Percentiles rank a stretch among this genome's conserved stretches.
Conservation (phyloP, 2,113 vertebrate species). For the Maccullochella peelii region DNA sequence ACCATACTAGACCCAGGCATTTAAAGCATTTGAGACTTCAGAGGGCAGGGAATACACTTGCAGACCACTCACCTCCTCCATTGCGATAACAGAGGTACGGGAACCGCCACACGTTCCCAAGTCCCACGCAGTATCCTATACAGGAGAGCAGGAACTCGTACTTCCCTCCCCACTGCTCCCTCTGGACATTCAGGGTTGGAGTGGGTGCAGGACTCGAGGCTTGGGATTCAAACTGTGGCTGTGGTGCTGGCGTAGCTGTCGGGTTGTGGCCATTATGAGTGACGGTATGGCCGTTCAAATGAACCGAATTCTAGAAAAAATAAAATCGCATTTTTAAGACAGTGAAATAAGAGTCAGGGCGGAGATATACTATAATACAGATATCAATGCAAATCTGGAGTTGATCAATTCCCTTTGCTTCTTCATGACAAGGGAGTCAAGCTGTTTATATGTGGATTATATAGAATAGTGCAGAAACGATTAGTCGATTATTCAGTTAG, state of each 20-base stretch:
- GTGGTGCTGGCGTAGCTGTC: slow-evolving; percentile 9
- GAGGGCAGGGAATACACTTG: not conserved
- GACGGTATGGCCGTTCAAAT: slow-evolving; percentile 63
- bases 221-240: slow-evolving; percentile 42
- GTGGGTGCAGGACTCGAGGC: slow-evolving; percentile 1
- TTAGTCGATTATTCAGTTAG: not conserved
- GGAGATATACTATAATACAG: not conserved
- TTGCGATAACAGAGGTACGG: slow-evolving; percentile 90
- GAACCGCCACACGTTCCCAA: slow-evolving; percentile 89
- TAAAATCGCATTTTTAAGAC: not conserved
- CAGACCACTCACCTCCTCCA: slow-evolving; percentile 85
- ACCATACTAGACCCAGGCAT: slow-evolving; percentile 18
- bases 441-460: not conserved
- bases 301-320: slow-evolving; percentile 66
- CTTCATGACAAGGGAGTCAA: not conserved
- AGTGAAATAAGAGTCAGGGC: not conserved
- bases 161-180: slow-evolving; percentile 86
- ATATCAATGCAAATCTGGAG: not conserved
- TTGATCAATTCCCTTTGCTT: not conserved
- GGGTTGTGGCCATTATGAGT: slow-evolving; percentile 52
- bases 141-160: slow-evolving; percentile 89
- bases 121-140: slow-evolving; percentile 88
- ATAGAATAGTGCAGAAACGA: not conserved
- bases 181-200: not conserved
- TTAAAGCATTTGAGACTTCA: slow-evolving; percentile 4